A percentile compares a stretch with the other conserved stretches of the same genome.
Conservation (phyloP, 2,113 vertebrate genomes). For the Melanocharis versteri region DNA sequence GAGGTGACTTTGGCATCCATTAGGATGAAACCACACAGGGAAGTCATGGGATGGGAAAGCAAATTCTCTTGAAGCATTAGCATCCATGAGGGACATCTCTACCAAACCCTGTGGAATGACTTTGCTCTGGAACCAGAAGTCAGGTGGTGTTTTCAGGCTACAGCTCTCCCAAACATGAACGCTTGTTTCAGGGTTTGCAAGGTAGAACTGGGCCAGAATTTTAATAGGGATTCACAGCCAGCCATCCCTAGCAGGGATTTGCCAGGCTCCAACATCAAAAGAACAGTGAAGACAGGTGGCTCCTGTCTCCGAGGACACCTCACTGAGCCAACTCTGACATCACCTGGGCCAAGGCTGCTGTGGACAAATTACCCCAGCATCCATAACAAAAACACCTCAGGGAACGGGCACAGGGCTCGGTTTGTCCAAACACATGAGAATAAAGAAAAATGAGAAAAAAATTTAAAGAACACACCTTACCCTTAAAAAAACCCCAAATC, state of each 20-base stretch:
- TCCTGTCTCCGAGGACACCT: not conserved
- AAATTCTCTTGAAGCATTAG: not conserved
- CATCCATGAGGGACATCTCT: not conserved
- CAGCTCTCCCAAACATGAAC: not conserved
- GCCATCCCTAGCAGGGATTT: not conserved
- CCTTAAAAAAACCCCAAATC: not conserved
- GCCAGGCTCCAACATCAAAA: not conserved
- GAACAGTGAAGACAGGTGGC: not conserved
- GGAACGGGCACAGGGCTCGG: rapidly evolving
- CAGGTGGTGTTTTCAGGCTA: not conserved
- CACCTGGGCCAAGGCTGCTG: not conserved
- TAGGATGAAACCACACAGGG: not conserved
- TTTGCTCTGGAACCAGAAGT: not conserved
- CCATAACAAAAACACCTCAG: not conserved
- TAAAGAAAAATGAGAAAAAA: not conserved
- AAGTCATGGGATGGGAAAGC: not conserved
- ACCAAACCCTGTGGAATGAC: not conserved
- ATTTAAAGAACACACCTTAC: not conserved
- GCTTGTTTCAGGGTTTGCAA: not conserved
- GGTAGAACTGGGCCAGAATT: not conserved
- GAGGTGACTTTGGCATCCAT: not conserved
- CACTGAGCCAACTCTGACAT: not conserved
- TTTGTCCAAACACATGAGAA: not conserved
- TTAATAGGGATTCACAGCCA: not conserved
- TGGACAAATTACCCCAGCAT: not conserved